phyloP scores from a whole-genome alignment of 2,888 invertebrate species.

The Trachelus troglodyta region DNA sequence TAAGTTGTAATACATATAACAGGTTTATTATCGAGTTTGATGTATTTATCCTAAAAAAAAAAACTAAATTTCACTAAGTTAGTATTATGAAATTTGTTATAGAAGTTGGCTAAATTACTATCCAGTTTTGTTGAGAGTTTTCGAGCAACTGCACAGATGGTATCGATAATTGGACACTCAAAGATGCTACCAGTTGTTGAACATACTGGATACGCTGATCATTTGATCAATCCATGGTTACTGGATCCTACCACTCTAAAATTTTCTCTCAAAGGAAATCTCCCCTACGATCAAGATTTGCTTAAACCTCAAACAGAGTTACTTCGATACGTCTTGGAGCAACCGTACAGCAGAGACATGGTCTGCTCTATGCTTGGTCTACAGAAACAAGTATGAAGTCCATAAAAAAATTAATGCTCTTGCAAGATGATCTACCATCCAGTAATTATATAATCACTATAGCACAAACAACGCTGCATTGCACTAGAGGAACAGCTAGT shows the following conservation, averaged over 20 bases:
- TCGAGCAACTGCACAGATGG: conserved; percentile 94
- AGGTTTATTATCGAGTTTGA: not conserved
- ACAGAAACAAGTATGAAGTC: conserved; percentile 80
- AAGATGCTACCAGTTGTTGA: conserved; percentile 95
- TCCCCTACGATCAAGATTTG: conserved; percentile 91
- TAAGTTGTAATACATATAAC: conserved; percentile 60
- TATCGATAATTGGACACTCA: conserved; percentile 90
- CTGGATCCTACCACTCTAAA: conserved; percentile 86
- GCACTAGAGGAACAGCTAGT: conserved; percentile 94
- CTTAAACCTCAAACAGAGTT: conserved; percentile 89
- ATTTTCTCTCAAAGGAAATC: conserved; percentile 76
- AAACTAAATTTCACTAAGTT: not conserved
- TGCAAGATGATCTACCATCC: not conserved
- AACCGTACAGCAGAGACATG: conserved; percentile 96
- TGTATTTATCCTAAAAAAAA: not conserved
- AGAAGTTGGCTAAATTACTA: conserved; percentile 87
- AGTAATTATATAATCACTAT: conserved; percentile 25
- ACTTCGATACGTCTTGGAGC: conserved; percentile 89
- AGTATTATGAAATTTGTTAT: conserved; percentile 46
- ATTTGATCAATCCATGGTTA: conserved; percentile 92
- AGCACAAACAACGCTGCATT: conserved; percentile 86
- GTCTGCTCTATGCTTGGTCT: conserved; percentile 94
- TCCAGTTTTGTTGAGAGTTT: conserved; percentile 94
- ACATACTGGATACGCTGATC: conserved; percentile 90
- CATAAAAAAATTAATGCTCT: conserved; percentile 1